A percentile compares a stretch with the other conserved stretches of the same genome.
These are phyloP conservation scores for Ictidomys tridecemlineatus DNA, from an alignment of 2,113 vertebrate species.

Conservation along the genomic window DNA sequence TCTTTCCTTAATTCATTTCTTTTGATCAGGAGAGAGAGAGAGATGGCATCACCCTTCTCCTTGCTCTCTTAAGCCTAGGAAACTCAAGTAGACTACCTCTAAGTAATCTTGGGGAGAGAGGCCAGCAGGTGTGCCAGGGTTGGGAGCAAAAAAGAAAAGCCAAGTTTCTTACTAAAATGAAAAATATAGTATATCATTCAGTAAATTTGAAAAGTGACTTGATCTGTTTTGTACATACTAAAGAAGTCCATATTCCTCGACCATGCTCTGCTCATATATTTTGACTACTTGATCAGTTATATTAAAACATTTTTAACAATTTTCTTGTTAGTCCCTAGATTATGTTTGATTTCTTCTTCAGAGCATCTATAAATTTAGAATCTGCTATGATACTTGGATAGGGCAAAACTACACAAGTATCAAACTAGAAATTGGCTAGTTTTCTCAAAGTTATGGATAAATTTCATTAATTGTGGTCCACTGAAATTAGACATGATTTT, in stretches of 20 bases:
- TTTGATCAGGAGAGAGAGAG: neutral
- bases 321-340: neutral
- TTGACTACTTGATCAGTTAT: neutral
- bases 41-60: neutral
- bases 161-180: neutral
- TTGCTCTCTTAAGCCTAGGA: accelerated
- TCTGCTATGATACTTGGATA: neutral
- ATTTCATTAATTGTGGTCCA: neutral
- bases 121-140: neutral
- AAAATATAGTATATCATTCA: neutral
- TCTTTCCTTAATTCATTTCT: neutral
- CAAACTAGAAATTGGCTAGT: neutral
- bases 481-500: neutral
- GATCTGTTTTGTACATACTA: neutral
- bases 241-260: neutral
- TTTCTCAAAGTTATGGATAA: neutral
- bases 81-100: neutral
- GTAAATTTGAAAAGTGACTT: neutral
- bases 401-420: neutral
- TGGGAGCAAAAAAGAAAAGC: neutral
- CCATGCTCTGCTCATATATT: neutral
- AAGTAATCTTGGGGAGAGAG: neutral
- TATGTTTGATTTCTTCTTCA: neutral
- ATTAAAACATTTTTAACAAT: neutral
- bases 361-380: neutral